Percentiles rank a stretch among this genome's conserved stretches.
Evolutionary conservation across 2,113 vertebrate genomes (phyloP).

Genomic region (Varanus komodoensis): DNA sequence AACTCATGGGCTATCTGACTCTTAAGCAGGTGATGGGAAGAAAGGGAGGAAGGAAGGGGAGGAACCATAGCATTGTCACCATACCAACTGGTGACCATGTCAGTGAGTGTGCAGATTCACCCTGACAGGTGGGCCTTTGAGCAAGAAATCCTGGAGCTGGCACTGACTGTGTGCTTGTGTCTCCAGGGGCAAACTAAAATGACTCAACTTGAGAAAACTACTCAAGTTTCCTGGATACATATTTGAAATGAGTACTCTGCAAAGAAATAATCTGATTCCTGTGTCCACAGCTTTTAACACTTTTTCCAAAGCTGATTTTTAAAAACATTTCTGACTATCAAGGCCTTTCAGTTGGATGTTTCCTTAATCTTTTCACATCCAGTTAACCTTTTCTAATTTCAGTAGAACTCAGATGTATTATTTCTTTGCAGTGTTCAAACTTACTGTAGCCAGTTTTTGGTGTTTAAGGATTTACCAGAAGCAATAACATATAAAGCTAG

Average conservation of each 20-base stretch:
- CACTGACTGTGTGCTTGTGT: background rate
- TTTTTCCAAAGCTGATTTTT: too few species aligned
- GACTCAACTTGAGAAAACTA: background rate
- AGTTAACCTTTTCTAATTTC: background rate
- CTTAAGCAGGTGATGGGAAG: too few species aligned
- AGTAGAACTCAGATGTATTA: too few species aligned
- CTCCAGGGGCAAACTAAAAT: too few species aligned
- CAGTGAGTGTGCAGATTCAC: too few species aligned
- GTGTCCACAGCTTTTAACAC: background rate
- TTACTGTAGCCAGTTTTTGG: background rate
- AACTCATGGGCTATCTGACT: too few species aligned
- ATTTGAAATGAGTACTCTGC: background rate
- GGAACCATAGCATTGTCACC: too few species aligned
- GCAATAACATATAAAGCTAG: background rate
- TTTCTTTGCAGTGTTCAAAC: background rate
- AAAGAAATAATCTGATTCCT: background rate
- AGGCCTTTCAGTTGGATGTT: background rate
- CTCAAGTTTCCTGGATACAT: background rate
- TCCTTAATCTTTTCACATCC: background rate
- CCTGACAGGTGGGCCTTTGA: too few species aligned
- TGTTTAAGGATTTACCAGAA: background rate
- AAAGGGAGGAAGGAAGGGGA: too few species aligned
- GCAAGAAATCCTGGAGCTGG: too few species aligned
- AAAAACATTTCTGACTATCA: background rate
- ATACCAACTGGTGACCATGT: too few species aligned